Percentiles rank a stretch among this genome's conserved stretches.
These are phyloP conservation scores for Nemapogon koenigi DNA, from an alignment of 2,888 invertebrate genomes.

Conservation along the genomic window DNA sequence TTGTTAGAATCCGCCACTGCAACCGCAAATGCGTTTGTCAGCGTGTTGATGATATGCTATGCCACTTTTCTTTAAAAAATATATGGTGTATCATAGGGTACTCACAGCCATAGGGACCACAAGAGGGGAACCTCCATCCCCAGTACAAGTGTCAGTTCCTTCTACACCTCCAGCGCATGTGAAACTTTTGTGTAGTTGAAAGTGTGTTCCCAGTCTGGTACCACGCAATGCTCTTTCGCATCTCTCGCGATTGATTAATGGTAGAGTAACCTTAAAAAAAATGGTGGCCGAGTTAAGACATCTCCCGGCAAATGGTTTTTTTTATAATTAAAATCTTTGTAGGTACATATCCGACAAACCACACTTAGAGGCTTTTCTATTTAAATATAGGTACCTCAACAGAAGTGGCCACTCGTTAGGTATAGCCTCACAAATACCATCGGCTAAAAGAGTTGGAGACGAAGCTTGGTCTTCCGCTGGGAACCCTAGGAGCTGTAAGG, in stretches of 20 bases:
- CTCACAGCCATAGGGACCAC: constrained; percentile 64
- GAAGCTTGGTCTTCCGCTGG: too few species aligned
- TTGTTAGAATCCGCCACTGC: too few species aligned
- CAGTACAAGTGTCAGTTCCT: constrained; percentile 72
- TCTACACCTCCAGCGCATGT: constrained; percentile 72
- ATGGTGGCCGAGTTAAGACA: background rate
- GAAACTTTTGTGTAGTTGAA: constrained; percentile 4
- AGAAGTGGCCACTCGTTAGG: too few species aligned
- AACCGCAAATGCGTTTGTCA: too few species aligned
- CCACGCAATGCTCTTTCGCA: constrained; percentile 2
- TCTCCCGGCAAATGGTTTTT: background rate
- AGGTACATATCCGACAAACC: too few species aligned
- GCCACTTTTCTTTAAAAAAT: too few species aligned
- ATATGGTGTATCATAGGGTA: background rate
- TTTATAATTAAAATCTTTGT: background rate
- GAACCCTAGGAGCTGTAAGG: too few species aligned
- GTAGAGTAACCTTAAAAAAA: background rate
- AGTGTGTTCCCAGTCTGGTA: constrained; percentile 1
- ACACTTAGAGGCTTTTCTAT: too few species aligned
- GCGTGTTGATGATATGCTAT: too few species aligned
- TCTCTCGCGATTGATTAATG: background rate
- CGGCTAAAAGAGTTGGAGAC: too few species aligned
- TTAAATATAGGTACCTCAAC: too few species aligned
- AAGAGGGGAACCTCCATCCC: constrained; percentile 75
- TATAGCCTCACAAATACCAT: too few species aligned